Evolutionary conservation across 1,140 invertebrate species (phyloP), one percentile per base, ranked within the genome.

Genomic region (Bombyx mandarina): DNA sequence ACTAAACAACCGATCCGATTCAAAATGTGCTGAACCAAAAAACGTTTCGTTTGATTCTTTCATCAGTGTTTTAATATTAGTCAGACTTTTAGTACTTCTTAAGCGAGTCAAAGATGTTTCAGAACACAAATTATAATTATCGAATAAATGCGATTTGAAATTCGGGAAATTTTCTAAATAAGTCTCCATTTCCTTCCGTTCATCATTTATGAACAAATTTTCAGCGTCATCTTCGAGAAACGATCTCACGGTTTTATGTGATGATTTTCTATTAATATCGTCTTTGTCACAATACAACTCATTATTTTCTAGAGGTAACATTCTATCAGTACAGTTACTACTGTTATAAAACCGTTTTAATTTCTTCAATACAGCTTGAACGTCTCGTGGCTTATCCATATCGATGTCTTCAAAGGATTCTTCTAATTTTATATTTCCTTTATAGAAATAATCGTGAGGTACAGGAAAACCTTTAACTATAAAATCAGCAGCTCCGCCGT

Each of bases 381-480:
- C 62, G 18, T 78, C 70, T 35, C 52, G 52, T 59, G 69, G 62
- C 45, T 74, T 71, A n/a, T 62, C 67, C 52, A 73, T 72, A 53
- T 75, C 67, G 2, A 62, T 55, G 56, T 72, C 56, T 12, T 69
- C 61, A 44, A 71, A 71, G 3, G 63, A 66, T 62, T 73, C 64
- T 51, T 68, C 61, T 52, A 73, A 57, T 68, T 75, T 62, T 54
- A 77, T 59, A 44, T 71, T 66, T n/a, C 77, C 75, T 69, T 56
- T 73, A 54, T 75, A 79, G 56, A 87, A 87, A 56, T 84, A 84
- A n/a, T 82, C 74, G 10, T 52, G 9, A 6, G 77, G 78, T 42
- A 85, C 61, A 18, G 69, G 44, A 43, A 57, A 63, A n/a, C 84
- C 82, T 26, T 68, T 62, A 10, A 84, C 63, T 44, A 53, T 54